Conservation (phyloP, 2,797 vertebrate species). For the Esox masquinongy region DNA sequence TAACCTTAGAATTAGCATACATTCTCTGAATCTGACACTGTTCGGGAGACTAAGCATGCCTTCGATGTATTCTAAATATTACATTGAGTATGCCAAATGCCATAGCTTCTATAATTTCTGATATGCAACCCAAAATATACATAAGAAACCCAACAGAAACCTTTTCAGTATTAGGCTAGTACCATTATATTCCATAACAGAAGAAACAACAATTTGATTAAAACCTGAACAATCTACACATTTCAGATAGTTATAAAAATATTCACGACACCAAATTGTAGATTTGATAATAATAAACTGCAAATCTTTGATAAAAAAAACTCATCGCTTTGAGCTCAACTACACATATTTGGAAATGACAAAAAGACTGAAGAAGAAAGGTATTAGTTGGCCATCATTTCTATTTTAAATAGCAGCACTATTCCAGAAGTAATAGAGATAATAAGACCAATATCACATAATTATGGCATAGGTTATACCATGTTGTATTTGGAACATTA, state of each 20-base stretch:
- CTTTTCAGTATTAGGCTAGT: background rate
- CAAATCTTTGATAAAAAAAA: background rate
- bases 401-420: background rate
- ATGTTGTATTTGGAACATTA: background rate
- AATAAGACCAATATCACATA: background rate
- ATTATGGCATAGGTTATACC: background rate
- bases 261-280: background rate
- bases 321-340: background rate
- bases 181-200: background rate
- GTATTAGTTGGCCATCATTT: background rate
- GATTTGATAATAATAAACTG: background rate
- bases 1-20: slow-evolving; percentile 43
- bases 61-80: slow-evolving; percentile 5
- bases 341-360: slow-evolving; percentile 8
- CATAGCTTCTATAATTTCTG: background rate
- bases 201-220: background rate
- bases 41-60: slow-evolving; percentile 22
- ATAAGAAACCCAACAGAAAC: background rate
- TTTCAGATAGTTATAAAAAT: slow-evolving; percentile 1
- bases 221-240: background rate
- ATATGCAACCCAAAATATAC: background rate
- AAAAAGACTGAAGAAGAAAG: background rate
- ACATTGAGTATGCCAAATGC: background rate
- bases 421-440: background rate
- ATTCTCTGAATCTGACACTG: slow-evolving; percentile 26